A percentile compares a stretch with the other conserved stretches of the same genome.
These are phyloP conservation scores for Prorops nasuta DNA, from an alignment of 1,140 invertebrate genomes.

Conservation along the genomic window DNA sequence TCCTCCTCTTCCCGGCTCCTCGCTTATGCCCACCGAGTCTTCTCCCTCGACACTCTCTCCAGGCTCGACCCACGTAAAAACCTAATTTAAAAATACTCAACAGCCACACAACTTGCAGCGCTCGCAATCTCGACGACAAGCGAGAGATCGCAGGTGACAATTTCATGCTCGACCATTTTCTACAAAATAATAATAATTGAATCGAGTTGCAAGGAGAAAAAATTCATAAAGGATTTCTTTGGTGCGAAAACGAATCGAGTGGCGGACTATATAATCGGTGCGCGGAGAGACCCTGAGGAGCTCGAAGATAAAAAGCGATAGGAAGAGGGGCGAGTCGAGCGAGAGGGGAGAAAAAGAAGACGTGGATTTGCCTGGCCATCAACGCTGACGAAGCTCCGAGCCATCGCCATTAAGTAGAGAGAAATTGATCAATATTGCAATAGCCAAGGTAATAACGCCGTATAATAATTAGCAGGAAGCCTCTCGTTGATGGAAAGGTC, in stretches of 20 bases:
- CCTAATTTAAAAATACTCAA: conserved; percentile 46
- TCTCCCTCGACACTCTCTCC: conserved; percentile 1
- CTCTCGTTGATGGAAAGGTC: conserved; percentile 2
- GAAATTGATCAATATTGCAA: conserved; percentile 24
- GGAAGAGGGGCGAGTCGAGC: background rate
- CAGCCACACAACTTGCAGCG: conserved; percentile 30
- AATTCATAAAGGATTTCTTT: too few relatives aligned
- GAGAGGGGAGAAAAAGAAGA: conserved; percentile 11
- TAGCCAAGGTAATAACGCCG: conserved; percentile 9
- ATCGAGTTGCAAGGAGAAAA: too few relatives aligned
- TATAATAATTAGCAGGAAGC: conserved; percentile 14
- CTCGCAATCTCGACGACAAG: conserved; percentile 17
- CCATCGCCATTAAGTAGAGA: conserved; percentile 15
- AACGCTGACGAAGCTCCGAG: conserved; percentile 7
- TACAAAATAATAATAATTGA: too few relatives aligned
- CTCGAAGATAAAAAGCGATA: conserved; percentile 12
- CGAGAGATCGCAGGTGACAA: conserved; percentile 16
- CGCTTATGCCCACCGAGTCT: background rate
- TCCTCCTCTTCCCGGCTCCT: conserved; percentile 2
- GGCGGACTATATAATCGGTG: too few relatives aligned
- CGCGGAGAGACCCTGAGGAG: too few relatives aligned
- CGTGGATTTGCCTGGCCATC: conserved; percentile 18
- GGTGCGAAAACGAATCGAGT: background rate
- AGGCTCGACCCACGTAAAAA: conserved; percentile 34
- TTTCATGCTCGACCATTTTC: conserved; percentile 2